Base-by-base conservation (phyloP, 2,797 vertebrate species). In the Labeo calbasu region DNA sequence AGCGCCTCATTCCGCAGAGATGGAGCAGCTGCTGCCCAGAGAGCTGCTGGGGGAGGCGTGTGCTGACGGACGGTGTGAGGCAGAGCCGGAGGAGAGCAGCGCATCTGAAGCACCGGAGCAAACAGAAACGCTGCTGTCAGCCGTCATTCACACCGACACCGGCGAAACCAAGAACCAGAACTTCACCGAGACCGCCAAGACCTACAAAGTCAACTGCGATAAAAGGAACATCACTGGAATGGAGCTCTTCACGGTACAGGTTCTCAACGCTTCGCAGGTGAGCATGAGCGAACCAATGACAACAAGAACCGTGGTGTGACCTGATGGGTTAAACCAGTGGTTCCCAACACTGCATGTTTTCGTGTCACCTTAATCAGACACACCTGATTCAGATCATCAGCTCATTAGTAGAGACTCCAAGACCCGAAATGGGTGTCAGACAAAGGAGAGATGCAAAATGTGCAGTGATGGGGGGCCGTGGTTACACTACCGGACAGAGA, bases 211-310 rank as follows among this genome's bases (percentile, higher is more conserved):
- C 79, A 98, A 65, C 94, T 99, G 98, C 84, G 97, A 98, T 69
- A 95, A 94, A 88, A 95, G 96, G 53, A 99, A 97, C 89, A 76
- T 93, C 66, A 97, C 95, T 0, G 96, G 93, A 2, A 28, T 94
- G 2, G 93, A 94, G 0, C 92, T 65, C 85, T 94, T 95, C 85
- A 92, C 92, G 0, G 93, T 98, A 77, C 96, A 96, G 79, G 94
- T 99, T 89, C 95, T 99, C 72, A 98, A 97, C 68, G 92, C 94
- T 28, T 97, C 98, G 0, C 97, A 99, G 96, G 98, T 99, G 91
- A 46, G 25, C 32, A 5, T 36, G 4, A 36, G 32, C 2, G 32
- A 13, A 13, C 4, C 57, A 5, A 3, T 2, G 57, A 43, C 40
- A 40, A 4, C 40, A 40, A 43, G 40, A 46, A 1, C 9, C 9